These are phyloP conservation scores for Lithobates pipiens DNA, from an alignment of 2,797 vertebrate species.

Conservation along the genomic window DNA sequence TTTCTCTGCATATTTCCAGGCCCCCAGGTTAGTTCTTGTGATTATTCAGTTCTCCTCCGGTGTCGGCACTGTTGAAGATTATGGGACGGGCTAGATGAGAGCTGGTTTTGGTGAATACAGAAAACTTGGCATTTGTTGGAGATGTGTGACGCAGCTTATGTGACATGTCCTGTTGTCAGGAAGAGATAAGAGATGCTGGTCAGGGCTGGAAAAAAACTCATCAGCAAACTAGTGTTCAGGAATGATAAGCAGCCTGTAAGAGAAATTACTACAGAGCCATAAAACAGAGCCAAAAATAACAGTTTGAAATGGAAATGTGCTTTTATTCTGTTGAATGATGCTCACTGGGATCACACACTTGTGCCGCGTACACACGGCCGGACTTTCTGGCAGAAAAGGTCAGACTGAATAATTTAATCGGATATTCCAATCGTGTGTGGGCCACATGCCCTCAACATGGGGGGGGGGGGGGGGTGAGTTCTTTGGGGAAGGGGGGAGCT, in stretches of 20 bases:
- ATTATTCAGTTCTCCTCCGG: neutral
- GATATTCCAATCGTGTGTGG: too few relatives aligned
- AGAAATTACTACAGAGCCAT: neutral
- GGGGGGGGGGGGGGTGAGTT: too few relatives aligned
- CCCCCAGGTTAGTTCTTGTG: neutral
- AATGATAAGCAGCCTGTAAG: conserved; percentile 28
- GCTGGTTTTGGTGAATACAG: neutral
- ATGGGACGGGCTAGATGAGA: neutral
- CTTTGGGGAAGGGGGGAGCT: too few relatives aligned
- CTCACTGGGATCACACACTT: neutral
- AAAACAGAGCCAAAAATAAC: neutral
- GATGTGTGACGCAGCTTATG: conserved; percentile 1
- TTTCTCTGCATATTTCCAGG: conserved; percentile 2
- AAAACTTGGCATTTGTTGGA: neutral
- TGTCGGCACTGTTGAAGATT: neutral
- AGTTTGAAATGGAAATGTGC: neutral
- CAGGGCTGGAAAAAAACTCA: neutral
- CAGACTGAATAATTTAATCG: too few relatives aligned
- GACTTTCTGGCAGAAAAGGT: too few relatives aligned
- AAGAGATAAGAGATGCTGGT: conserved; percentile 40
- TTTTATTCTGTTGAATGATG: neutral
- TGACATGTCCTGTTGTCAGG: conserved; percentile 32
- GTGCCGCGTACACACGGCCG: too few relatives aligned
- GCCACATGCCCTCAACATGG: too few relatives aligned
- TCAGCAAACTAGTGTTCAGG: conserved; percentile 36